Conservation (phyloP, 92 coral and sea anemone genomes). For the Siderastrea radians region DNA sequence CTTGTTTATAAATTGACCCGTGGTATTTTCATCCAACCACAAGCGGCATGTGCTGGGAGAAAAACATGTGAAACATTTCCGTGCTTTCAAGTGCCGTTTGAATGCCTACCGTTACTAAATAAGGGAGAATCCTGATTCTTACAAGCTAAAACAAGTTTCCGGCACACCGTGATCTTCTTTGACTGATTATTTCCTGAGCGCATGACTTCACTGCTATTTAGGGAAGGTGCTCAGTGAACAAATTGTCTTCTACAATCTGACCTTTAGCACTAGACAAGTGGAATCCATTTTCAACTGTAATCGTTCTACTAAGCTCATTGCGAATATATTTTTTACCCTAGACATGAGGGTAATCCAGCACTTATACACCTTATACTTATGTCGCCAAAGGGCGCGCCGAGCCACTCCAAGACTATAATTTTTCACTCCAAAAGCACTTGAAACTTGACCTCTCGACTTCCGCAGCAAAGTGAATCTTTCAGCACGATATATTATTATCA, state of each 20-base stretch:
- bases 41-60: constrained; percentile 1
- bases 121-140: constrained; percentile 1
- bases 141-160: neutral
- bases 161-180: neutral
- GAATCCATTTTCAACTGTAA: neutral
- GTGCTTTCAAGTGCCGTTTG: neutral
- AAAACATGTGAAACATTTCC: constrained; percentile 15
- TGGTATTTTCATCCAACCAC: constrained; percentile 6
- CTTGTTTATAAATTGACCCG: constrained; percentile 5
- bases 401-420: neutral
- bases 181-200: neutral
- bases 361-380: neutral
- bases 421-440: constrained; percentile 3
- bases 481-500: neutral
- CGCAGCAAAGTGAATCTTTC: constrained; percentile 18
- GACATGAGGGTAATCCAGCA: neutral
- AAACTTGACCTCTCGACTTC: constrained; percentile 27
- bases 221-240: neutral
- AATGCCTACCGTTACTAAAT: constrained; percentile 17
- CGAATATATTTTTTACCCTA: neutral
- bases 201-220: neutral
- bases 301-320: neutral
- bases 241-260: neutral
- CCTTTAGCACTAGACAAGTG: neutral
- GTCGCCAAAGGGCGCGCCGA: constrained; percentile 6